Conservation (phyloP, 2,113 vertebrate species). For the Antechinus flavipes region DNA sequence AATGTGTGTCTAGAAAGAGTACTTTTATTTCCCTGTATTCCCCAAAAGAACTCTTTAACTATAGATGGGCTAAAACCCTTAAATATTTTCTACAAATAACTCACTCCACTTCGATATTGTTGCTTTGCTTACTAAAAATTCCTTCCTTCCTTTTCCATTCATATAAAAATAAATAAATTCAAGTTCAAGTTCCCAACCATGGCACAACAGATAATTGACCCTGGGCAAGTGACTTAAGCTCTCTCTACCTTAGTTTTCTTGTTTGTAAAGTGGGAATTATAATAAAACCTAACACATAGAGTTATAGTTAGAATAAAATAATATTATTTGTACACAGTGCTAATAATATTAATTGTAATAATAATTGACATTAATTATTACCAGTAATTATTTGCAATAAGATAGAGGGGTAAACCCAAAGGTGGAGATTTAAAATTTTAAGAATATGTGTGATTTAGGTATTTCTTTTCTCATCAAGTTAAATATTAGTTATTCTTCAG, state of each 20-base stretch:
- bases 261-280: background rate
- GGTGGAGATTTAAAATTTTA: background rate
- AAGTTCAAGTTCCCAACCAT: background rate
- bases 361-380: background rate
- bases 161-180: background rate
- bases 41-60: background rate
- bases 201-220: background rate
- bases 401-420: background rate
- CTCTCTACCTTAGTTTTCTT: background rate
- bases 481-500: background rate
- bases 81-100: background rate
- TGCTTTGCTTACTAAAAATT: background rate
- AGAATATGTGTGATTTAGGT: background rate
- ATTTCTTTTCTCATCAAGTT: background rate
- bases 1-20: too few species aligned
- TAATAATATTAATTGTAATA: background rate
- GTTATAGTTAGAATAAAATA: background rate
- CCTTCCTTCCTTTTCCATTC: background rate
- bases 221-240: background rate
- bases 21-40: background rate
- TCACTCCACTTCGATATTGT: background rate
- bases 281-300: background rate
- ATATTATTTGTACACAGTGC: too few species aligned
- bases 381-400: background rate
- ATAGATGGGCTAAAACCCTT: background rate